Evolutionary conservation across 2,113 vertebrate species (phyloP).

Genomic region (Lophius piscatorius): DNA sequence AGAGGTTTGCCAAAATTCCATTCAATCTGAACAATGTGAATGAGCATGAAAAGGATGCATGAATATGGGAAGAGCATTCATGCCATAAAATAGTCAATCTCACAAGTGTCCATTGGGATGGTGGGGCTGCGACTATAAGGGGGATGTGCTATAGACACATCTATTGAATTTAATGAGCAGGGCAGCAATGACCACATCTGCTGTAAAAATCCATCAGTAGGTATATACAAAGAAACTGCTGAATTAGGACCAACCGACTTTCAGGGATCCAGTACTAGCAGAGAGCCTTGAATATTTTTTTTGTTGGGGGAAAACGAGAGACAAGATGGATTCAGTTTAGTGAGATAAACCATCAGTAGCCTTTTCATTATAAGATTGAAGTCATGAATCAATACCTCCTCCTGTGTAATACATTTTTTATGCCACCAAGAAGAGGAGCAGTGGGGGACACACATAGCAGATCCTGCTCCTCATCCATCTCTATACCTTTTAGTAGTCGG

Average conservation of each 20-base stretch:
- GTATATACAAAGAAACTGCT: constrained; percentile 20
- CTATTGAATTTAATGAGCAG: constrained; percentile 17
- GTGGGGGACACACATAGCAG: neutral
- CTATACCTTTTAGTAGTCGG: constrained; percentile 5
- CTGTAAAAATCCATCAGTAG: constrained; percentile 10
- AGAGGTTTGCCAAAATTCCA: constrained; percentile 55
- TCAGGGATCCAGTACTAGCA: neutral
- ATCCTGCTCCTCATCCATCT: constrained; percentile 20
- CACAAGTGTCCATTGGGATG: constrained; percentile 34
- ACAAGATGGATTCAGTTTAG: constrained; percentile 7
- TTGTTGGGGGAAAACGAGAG: neutral
- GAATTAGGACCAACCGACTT: constrained; percentile 1
- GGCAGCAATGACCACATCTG: too few species aligned
- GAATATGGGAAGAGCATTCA: constrained; percentile 44
- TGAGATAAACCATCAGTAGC: constrained; percentile 38
- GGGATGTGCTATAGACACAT: constrained; percentile 16
- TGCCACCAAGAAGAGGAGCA: constrained; percentile 33
- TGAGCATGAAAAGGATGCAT: constrained; percentile 45
- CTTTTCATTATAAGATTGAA: constrained; percentile 40
- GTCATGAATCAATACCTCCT: constrained; percentile 50
- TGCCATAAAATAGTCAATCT: constrained; percentile 50
- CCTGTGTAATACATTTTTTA: constrained; percentile 39
- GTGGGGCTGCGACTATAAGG: too few species aligned
- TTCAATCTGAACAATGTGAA: constrained; percentile 55
- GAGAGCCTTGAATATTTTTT: neutral